These are phyloP conservation scores for Drosophila bocqueti DNA, from an alignment of 1,140 invertebrate genomes.

Conservation along the genomic window DNA sequence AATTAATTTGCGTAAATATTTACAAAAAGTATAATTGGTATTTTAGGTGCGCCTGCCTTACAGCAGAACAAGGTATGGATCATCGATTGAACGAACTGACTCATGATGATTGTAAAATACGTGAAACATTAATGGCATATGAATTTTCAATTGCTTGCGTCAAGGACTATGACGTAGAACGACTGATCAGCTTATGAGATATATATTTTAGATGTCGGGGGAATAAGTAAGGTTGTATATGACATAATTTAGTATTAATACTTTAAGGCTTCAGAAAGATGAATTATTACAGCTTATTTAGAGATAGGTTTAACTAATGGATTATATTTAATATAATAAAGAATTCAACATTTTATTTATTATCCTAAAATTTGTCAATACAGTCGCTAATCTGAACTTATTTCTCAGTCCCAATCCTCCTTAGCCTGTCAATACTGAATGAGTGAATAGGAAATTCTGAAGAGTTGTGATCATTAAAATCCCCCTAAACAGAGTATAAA, in stretches of 20 bases:
- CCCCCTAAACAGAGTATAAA: slow-evolving; percentile 28
- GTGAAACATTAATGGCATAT: slow-evolving; percentile 2
- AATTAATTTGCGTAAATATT: slow-evolving; percentile 77
- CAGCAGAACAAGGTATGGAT: slow-evolving; percentile 31
- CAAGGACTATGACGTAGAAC: slow-evolving; percentile 19
- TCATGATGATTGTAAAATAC: slow-evolving; percentile 27
- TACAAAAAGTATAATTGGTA: slow-evolving; percentile 63
- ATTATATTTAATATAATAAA: neutral
- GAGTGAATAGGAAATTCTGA: slow-evolving; percentile 6
- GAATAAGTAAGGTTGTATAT: neutral
- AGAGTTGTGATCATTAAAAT: slow-evolving; percentile 30
- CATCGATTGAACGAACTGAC: slow-evolving; percentile 37
- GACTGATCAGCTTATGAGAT: neutral
- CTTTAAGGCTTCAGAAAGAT: neutral
- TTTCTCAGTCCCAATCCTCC: neutral
- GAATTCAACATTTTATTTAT: neutral
- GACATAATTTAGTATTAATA: neutral
- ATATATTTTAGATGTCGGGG: neutral
- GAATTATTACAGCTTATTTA: neutral
- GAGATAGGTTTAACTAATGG: neutral
- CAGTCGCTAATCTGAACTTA: slow-evolving; percentile 6
- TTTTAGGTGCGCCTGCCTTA: slow-evolving; percentile 59
- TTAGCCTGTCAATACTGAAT: slow-evolving; percentile 19
- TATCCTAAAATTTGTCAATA: neutral
- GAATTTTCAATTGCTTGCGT: slow-evolving; percentile 44